phyloP scores from a whole-genome alignment of 2,113 vertebrate genomes.

The Cromileptes altivelis region DNA sequence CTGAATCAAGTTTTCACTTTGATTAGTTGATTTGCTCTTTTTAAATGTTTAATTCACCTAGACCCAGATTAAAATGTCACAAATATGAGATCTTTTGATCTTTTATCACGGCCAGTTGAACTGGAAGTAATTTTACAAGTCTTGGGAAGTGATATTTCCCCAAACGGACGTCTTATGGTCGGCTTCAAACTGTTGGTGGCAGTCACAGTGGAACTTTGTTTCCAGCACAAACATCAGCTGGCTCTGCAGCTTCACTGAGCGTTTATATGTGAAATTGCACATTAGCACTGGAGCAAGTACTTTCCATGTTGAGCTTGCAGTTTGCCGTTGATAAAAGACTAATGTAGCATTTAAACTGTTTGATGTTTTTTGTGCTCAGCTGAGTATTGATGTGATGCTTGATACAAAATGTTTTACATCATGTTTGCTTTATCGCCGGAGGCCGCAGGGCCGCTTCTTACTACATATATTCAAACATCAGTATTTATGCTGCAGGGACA shows the following conservation, averaged over 20 bases:
- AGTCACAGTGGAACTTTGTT: slow-evolving; percentile 14
- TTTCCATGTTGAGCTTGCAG: slow-evolving; percentile 3
- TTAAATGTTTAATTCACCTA: slow-evolving; percentile 69
- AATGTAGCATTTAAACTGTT: slow-evolving; percentile 60
- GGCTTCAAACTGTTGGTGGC: slow-evolving; percentile 23
- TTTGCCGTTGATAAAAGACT: slow-evolving; percentile 34
- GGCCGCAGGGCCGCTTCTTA: slow-evolving; percentile 25
- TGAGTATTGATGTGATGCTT: slow-evolving; percentile 23
- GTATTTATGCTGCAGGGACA: slow-evolving; percentile 11
- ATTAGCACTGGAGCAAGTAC: slow-evolving; percentile 15
- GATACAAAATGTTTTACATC: background rate
- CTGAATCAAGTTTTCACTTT: too few relatives aligned
- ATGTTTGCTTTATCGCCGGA: slow-evolving; percentile 20
- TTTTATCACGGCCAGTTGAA: slow-evolving; percentile 49
- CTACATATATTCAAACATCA: slow-evolving; percentile 9
- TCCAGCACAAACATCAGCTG: slow-evolving; percentile 26
- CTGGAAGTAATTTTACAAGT: slow-evolving; percentile 53
- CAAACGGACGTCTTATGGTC: slow-evolving; percentile 10
- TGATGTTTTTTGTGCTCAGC: slow-evolving; percentile 6
- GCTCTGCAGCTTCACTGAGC: background rate
- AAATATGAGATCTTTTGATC: slow-evolving; percentile 49
- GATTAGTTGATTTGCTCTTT: too few relatives aligned
- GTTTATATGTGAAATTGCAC: slow-evolving; percentile 4
- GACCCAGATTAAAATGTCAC: slow-evolving; percentile 67
- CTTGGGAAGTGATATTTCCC: slow-evolving; percentile 50